Conservation (phyloP, 2,888 invertebrate genomes). For the Podotricha telesiphe region DNA sequence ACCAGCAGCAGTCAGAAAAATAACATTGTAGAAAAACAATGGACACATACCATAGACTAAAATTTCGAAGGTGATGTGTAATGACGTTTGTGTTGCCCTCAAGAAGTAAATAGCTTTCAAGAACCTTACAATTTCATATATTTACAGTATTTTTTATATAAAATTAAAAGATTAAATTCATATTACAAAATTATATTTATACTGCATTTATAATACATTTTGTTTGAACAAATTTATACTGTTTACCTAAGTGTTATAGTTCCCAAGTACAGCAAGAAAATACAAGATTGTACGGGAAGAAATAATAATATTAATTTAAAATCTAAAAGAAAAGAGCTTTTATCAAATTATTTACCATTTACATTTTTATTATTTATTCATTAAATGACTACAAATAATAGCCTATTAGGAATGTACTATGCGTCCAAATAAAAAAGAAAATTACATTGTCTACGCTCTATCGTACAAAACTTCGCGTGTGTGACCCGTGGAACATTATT, state of each 20-base stretch:
- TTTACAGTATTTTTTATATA: not conserved
- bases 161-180: too few species aligned
- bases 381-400: conserved; percentile 45
- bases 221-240: too few species aligned
- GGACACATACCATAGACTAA: conserved; percentile 79
- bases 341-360: conserved; percentile 40
- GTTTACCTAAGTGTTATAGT: too few species aligned
- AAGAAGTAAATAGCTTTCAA: conserved; percentile 38
- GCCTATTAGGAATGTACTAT: conserved; percentile 50
- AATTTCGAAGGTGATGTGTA: conserved; percentile 80
- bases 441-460: conserved; percentile 66
- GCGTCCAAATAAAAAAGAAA: conserved; percentile 66
- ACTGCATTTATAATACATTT: too few species aligned
- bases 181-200: too few species aligned
- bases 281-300: too few species aligned
- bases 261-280: too few species aligned
- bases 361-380: not conserved
- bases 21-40: conserved; percentile 85
- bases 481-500: conserved; percentile 72
- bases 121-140: not conserved
- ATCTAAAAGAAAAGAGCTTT: too few species aligned
- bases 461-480: conserved; percentile 77
- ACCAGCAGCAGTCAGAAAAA: conserved; percentile 83
- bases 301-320: too few species aligned
- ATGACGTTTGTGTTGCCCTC: conserved; percentile 59